A percentile compares a stretch with the other conserved stretches of the same genome.
Conservation (phyloP, 2,888 invertebrate genomes). For the Andrena trimmerana region DNA sequence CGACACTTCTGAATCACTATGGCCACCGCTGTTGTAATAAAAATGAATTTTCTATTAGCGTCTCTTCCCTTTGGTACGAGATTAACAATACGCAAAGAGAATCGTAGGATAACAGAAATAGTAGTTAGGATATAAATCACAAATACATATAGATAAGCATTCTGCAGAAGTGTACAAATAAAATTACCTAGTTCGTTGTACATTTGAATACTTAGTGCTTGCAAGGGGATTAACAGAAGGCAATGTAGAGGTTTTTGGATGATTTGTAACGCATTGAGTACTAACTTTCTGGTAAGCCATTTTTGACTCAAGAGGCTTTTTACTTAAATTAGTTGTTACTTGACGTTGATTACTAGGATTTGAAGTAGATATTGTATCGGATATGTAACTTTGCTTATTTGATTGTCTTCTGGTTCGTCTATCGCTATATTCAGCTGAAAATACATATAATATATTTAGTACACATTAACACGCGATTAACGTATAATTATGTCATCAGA, state of each 20-base stretch:
- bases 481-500: not conserved
- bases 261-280: conserved; percentile 67
- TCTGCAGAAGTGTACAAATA: conserved; percentile 29
- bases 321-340: conserved; percentile 60
- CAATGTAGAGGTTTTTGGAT: conserved; percentile 66
- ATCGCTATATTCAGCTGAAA: conserved; percentile 79
- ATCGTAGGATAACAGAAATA: conserved; percentile 9
- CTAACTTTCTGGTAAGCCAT: conserved; percentile 54
- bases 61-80: too few relatives aligned
- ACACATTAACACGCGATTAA: not conserved
- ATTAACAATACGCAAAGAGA: not conserved
- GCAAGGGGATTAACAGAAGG: conserved; percentile 66
- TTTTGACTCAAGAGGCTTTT: conserved; percentile 68
- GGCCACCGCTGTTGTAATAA: conserved; percentile 55
- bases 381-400: conserved; percentile 65
- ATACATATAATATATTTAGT: conserved; percentile 35
- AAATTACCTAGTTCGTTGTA: conserved; percentile 61
- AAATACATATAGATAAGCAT: conserved; percentile 18
- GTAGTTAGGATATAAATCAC: conserved; percentile 13
- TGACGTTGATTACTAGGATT: conserved; percentile 66
- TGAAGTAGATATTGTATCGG: conserved; percentile 63
- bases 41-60: conserved; percentile 11
- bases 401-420: conserved; percentile 71
- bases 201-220: conserved; percentile 64
- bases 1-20: conserved; percentile 82